A percentile compares a stretch with the other conserved stretches of the same genome.
Conservation (phyloP, 1,140 invertebrate genomes). For the Leptopilina clavipes region DNA sequence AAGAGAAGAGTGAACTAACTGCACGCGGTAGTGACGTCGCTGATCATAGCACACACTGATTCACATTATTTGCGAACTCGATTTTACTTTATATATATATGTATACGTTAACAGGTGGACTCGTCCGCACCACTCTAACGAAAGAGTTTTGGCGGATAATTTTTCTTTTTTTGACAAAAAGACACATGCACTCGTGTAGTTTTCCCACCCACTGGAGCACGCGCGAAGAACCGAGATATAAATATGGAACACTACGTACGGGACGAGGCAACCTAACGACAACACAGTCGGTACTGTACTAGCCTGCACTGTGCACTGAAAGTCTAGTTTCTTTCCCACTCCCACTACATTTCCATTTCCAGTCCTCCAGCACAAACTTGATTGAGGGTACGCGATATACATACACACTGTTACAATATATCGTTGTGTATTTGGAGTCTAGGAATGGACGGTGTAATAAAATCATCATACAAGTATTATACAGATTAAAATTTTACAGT, state of each 20-base stretch:
- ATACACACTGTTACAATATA: neutral
- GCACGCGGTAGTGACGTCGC: conserved; percentile 28
- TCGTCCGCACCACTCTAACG: neutral
- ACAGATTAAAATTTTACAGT: too few relatives aligned
- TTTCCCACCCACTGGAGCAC: conserved; percentile 47
- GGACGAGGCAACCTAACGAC: conserved; percentile 45
- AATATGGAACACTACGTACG: conserved; percentile 29
- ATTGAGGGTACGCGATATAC: conserved; percentile 54
- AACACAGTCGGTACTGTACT: conserved; percentile 52
- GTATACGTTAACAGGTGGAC: neutral
- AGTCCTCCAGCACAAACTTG: conserved; percentile 44
- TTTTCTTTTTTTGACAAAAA: neutral
- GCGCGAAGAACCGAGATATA: conserved; percentile 43
- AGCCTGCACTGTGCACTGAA: conserved; percentile 47
- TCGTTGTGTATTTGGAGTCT: too few relatives aligned
- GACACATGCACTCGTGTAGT: conserved; percentile 25
- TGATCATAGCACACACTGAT: conserved; percentile 18
- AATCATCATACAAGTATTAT: too few relatives aligned
- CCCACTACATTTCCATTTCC: conserved; percentile 19
- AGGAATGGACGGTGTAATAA: too few relatives aligned
- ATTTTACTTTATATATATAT: neutral
- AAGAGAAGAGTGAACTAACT: conserved; percentile 20
- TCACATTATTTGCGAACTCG: conserved; percentile 1
- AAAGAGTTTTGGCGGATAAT: conserved; percentile 20
- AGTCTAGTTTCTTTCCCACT: conserved; percentile 62